Evolutionary conservation across 2,113 vertebrate species (phyloP), one percentile per base, ranked within the genome.

Genomic region (Pachyramphus minor): DNA sequence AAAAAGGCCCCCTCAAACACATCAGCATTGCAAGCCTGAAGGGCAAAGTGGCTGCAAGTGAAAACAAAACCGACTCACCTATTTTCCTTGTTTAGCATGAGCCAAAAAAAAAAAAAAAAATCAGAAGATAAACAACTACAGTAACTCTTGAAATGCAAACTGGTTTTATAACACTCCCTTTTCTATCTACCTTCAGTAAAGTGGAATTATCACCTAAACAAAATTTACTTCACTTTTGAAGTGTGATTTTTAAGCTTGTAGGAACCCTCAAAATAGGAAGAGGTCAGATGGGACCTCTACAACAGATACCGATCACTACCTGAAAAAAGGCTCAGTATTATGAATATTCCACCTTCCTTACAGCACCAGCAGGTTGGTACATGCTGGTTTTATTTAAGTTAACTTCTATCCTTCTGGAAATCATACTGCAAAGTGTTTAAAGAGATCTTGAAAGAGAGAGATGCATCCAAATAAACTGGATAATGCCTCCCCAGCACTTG

Each of bases 401-500:
- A 87, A 78, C 47, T 55, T 84, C 44, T n/a, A 90, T 93, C 79
- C 64, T 90, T 87, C 67, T 82, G 56, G 35, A 94, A 92, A 90
- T 84, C 72, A 92, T 85, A 86, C 8, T 91, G 58, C n/a, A n/a
- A 87, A 74, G 35, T 35, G 23, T 62, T 96, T 88, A 16, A 66
- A 90, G 82, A 74, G 30, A 92, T 92, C 60, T 60, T 93, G 79
- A 94, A 86, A 84, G 92, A 84, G 42, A 92, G 23, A 83, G 72
- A 47, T 42, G 49, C 66, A 89, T 33, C 80, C 82, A 93, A 93
- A 95, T 88, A 96, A 94, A 87, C 72, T 63, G 60, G 56, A 55
- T 83, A 96, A 93, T 24, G 19, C 68, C 82, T 95, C 88, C 89
- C 85, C 52, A 81, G 76, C 85, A 84, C 64, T 2, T 96, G 92